Conservation (phyloP, 2,888 invertebrate genomes). For the Ceramica pisi region DNA sequence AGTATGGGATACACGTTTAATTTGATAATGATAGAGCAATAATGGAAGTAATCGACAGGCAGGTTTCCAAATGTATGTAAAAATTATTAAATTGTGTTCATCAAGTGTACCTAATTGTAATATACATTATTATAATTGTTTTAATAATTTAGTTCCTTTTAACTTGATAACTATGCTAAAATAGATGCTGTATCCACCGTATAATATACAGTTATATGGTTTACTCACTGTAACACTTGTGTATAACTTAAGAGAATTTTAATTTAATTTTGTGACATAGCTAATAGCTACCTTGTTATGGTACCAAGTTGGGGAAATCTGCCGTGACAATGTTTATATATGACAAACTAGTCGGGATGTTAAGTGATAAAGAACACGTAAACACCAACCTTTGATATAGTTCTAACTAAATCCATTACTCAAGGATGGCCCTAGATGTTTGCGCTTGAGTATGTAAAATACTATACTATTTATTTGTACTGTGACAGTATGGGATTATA, state of each 20-base stretch:
- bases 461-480: constrained; percentile 87
- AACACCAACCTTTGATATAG: constrained; percentile 82
- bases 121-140: constrained; percentile 73
- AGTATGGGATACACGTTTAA: constrained; percentile 84
- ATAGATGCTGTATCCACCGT: constrained; percentile 69
- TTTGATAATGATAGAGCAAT: constrained; percentile 82
- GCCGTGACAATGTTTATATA: constrained; percentile 72
- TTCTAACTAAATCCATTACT: constrained; percentile 79
- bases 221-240: constrained; percentile 63
- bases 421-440: constrained; percentile 85
- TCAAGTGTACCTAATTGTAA: constrained; percentile 78
- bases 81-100: constrained; percentile 75
- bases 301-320: constrained; percentile 73
- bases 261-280: constrained; percentile 61
- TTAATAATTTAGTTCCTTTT: constrained; percentile 73
- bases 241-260: constrained; percentile 63
- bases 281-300: constrained; percentile 58
- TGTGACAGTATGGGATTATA: constrained; percentile 81
- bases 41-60: constrained; percentile 78
- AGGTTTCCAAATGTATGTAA: constrained; percentile 82
- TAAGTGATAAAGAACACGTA: constrained; percentile 74
- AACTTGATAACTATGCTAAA: constrained; percentile 67
- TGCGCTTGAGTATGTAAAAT: constrained; percentile 81
- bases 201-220: constrained; percentile 64
- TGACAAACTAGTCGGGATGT: constrained; percentile 74